Evolutionary conservation across 2,888 invertebrate genomes (phyloP), one percentile per base, ranked within the genome.

Genomic region (Eristalis intricaria): DNA sequence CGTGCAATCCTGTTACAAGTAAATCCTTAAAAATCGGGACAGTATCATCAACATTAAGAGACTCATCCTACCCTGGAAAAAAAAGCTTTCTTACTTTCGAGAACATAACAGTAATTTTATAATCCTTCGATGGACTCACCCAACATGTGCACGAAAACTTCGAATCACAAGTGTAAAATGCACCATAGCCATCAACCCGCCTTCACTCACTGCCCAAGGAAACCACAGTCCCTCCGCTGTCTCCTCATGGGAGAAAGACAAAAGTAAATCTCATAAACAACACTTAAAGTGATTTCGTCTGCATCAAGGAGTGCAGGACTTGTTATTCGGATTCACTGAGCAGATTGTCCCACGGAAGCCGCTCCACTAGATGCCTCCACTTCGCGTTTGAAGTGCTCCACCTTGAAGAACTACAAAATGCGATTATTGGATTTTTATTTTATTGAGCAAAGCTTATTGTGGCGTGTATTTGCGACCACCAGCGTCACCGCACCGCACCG

Each of bases 231-330:
- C 1, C 13, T 13, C 13, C 7, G 4, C 3, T 8, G 19, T 19
- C n/a, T 1, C 8, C 1, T 19, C 50, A 50, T 19, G 19, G 50
- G 8, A 19, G 8, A 8, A 50, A 19, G 19, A 50, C 50, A 50
- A 50, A 50, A 50, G 50, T 50, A 50, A 50, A 50, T 50, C 50
- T 50, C 50, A 50, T 50, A 50, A 50, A 50, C 50, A 50, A 50
- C 50, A 50, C 50, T 50, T 50, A 50, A 50, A 50, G 50, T 50
- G 19, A 50, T 50, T 50, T 50, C 19, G 50, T 50, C 19, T 50
- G 50, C 50, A 50, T 50, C 50, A 50, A 8, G 50, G 50, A 50
- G 19, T 50, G 50, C 50, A 19, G 19, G 50, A 19, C 50, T 19
- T 19, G 50, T 50, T 19, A 19, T 50, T 50, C 50, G 50, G 19